Base-by-base conservation (phyloP, 2,888 invertebrate species). In the Tricholauxania praeusta region DNA sequence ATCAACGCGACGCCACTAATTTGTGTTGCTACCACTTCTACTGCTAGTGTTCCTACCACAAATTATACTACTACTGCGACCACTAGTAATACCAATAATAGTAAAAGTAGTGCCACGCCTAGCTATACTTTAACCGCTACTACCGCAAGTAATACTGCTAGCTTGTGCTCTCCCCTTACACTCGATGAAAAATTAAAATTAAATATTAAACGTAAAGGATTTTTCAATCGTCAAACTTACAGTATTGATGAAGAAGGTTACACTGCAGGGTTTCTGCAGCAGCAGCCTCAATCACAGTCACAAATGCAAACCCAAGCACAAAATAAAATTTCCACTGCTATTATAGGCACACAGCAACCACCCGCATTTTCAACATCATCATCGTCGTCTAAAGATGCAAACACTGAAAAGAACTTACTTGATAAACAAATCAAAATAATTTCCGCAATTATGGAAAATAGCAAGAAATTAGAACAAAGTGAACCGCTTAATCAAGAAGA, bases 171-270 rank as follows among this genome's bases (percentile, higher is more conserved):
- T 39, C 39, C 39, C 39, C 74, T 73, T 60, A 55, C 65, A 49
- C 52, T 75, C 59, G 72, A 73, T 73, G 72, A 73, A n/a, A 75
- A 72, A 66, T 72, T 65, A 65, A 59, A 78, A 74, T 76, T 82
- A 74, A 82, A 81, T 77, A 81, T 83, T 75, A 80, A 79, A 75
- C 82, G 83, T 65, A 83, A 83, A 77, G 83, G 83, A 72, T 83
- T 82, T 73, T 82, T 83, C 74, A 82, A 80, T 81, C 83, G 83
- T 73, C 78, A 80, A 76, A 82, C 82, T 65, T 80, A 79, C 74
- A 83, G 83, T 76, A 82, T 82, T 79, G 83, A 82, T 76, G 83
- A 83, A 75, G 80, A 80, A 62, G 76, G 75, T 1, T 76, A 74
- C 53, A 75, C 76, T 49, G 66, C 73, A 51, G 47, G 72, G 12